A percentile compares a stretch with the other conserved stretches of the same genome.
phyloP scores from a whole-genome alignment of 2,113 vertebrate genomes.

The Myiozetetes cayanensis region DNA sequence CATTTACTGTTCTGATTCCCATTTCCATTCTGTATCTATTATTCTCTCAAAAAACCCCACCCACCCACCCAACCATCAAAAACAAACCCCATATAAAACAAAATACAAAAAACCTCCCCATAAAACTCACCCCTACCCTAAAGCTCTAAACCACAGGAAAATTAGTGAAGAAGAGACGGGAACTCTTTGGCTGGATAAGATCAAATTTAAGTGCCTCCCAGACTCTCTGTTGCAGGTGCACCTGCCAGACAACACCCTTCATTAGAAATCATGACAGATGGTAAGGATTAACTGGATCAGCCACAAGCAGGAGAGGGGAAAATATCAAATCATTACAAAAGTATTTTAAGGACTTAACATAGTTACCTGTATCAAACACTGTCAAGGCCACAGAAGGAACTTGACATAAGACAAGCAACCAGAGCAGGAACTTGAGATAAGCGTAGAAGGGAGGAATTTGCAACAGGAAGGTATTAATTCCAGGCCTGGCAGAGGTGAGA shows the following conservation, averaged over 20 bases:
- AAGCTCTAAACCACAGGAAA: neutral
- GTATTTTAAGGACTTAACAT: neutral
- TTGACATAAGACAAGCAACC: neutral
- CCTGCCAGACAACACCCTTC: neutral
- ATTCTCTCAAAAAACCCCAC: neutral
- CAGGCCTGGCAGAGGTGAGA: neutral
- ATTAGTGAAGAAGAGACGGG: neutral
- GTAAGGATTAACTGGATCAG: neutral
- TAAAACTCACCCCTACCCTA: fast-evolving
- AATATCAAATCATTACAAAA: neutral
- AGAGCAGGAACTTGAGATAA: neutral
- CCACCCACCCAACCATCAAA: neutral
- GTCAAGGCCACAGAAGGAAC: neutral
- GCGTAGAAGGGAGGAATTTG: neutral
- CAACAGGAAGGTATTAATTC: neutral
- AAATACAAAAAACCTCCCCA: neutral
- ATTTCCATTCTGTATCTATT: neutral
- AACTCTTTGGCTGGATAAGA: neutral
- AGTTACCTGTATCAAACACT: neutral
- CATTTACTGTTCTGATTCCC: neutral
- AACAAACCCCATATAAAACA: fast-evolving
- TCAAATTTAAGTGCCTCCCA: neutral
- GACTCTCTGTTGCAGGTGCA: neutral
- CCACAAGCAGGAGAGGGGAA: neutral
- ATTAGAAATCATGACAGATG: neutral